A percentile compares a stretch with the other conserved stretches of the same genome.
Conservation (phyloP, 2,797 vertebrate species). For the Periophthalmus magnuspinnatus region DNA sequence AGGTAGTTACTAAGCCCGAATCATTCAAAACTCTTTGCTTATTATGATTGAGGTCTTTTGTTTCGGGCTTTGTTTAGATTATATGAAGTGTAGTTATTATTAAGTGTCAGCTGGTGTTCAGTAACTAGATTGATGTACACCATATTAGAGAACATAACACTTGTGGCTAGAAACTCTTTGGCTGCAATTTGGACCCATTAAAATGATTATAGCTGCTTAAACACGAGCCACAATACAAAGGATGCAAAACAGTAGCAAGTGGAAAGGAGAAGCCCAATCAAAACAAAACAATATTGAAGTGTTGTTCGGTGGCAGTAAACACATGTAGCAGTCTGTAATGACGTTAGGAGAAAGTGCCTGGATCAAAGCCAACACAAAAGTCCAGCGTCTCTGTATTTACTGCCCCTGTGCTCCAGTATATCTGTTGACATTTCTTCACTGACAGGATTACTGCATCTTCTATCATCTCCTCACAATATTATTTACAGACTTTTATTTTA, state of each 20-base stretch:
- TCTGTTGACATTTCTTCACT: slow-evolving; percentile 29
- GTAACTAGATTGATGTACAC: background rate
- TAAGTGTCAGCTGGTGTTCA: background rate
- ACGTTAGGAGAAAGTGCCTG: slow-evolving; percentile 8
- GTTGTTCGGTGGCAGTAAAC: slow-evolving; percentile 4
- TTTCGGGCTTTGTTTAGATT: too few species aligned
- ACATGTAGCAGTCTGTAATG: background rate
- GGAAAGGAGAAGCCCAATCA: background rate
- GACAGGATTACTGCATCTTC: slow-evolving; percentile 45
- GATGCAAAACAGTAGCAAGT: background rate
- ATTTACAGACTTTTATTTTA: background rate
- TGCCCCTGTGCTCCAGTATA: slow-evolving; percentile 25
- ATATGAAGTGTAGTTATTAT: too few species aligned
- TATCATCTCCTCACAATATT: background rate
- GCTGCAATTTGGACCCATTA: slow-evolving; percentile 1
- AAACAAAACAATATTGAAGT: background rate
- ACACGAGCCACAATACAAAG: background rate
- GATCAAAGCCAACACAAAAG: slow-evolving; percentile 42
- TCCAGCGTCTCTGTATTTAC: slow-evolving; percentile 31
- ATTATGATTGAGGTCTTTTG: too few species aligned
- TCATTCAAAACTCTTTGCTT: too few species aligned
- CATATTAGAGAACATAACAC: background rate
- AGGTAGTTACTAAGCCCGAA: too few species aligned
- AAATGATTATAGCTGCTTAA: background rate
- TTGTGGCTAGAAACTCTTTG: background rate